Conservation (phyloP, 2,888 invertebrate species). For the Drosophila limbata region DNA sequence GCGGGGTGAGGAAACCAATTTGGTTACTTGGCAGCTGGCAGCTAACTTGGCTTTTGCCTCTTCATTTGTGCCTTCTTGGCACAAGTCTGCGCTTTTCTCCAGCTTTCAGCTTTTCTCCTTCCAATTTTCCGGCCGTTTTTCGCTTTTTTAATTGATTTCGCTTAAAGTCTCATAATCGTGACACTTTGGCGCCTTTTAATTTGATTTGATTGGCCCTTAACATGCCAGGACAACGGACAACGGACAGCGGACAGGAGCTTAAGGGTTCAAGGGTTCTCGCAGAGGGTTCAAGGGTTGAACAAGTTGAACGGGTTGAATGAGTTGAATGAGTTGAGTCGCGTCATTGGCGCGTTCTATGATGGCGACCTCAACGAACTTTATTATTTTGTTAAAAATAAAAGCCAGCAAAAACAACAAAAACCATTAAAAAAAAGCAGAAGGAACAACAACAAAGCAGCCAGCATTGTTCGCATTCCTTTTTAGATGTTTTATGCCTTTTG, state of each 20-base stretch:
- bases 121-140: conserved; percentile 10
- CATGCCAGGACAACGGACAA: conserved; percentile 46
- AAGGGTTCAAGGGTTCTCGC: conserved; percentile 5
- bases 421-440: conserved; percentile 25
- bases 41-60: conserved; percentile 38
- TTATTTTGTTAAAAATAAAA: conserved; percentile 57
- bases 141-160: conserved; percentile 77
- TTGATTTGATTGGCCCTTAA: conserved; percentile 78
- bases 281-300: conserved; percentile 9
- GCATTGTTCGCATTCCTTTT: conserved; percentile 57
- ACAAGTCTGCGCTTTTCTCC: neutral
- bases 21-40: conserved; percentile 6
- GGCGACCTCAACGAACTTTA: conserved; percentile 69
- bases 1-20: neutral
- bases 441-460: conserved; percentile 29
- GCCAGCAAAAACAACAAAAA: conserved; percentile 5
- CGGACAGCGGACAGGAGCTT: conserved; percentile 8
- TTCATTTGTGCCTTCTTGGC: conserved; percentile 24
- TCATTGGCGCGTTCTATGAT: conserved; percentile 74
- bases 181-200: conserved; percentile 82
- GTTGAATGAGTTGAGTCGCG: conserved; percentile 65
- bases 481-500: conserved; percentile 19
- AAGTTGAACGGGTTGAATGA: conserved; percentile 12
- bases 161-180: conserved; percentile 79
- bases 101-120: neutral